These are phyloP conservation scores for Plebejus anna DNA, from an alignment of 2,888 invertebrate genomes.

Conservation along the genomic window DNA sequence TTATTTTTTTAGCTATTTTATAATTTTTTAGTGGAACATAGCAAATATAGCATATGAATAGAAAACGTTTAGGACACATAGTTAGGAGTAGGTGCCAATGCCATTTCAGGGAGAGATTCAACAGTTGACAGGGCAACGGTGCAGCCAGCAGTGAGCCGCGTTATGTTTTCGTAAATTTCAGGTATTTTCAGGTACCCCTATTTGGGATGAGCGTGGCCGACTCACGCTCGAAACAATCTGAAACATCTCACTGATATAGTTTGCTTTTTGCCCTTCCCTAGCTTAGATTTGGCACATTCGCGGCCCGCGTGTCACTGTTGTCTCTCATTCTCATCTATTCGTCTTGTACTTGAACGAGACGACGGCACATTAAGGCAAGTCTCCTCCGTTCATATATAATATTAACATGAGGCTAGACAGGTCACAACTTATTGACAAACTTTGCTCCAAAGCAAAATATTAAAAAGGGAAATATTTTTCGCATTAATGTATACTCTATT, in stretches of 20 bases:
- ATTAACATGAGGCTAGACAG: conserved; percentile 74
- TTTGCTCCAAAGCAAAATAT: conserved; percentile 62
- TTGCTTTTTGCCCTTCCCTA: conserved; percentile 81
- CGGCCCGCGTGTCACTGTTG: conserved; percentile 81
- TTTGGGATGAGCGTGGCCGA: conserved; percentile 65
- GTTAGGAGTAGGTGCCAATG: conserved; percentile 55
- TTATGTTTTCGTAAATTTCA: conserved; percentile 73
- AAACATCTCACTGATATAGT: conserved; percentile 77
- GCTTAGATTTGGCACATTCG: conserved; percentile 81
- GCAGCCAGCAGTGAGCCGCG: conserved; percentile 74
- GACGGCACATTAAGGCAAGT: conserved; percentile 79
- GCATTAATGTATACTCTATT: conserved; percentile 30
- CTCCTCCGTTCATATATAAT: conserved; percentile 73
- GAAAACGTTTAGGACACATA: background rate
- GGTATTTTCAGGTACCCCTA: conserved; percentile 76
- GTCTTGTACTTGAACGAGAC: conserved; percentile 80
- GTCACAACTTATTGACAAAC: conserved; percentile 70
- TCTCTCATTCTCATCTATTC: conserved; percentile 80
- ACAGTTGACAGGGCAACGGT: conserved; percentile 78
- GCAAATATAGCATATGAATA: background rate
- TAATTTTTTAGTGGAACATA: conserved; percentile 13
- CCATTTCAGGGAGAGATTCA: conserved; percentile 77
- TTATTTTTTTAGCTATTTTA: background rate
- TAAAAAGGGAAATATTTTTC: conserved; percentile 40
- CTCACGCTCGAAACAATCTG: conserved; percentile 64